These are phyloP conservation scores for Meghimatium bilineatum DNA, from an alignment of 2,888 invertebrate genomes.

Conservation along the genomic window DNA sequence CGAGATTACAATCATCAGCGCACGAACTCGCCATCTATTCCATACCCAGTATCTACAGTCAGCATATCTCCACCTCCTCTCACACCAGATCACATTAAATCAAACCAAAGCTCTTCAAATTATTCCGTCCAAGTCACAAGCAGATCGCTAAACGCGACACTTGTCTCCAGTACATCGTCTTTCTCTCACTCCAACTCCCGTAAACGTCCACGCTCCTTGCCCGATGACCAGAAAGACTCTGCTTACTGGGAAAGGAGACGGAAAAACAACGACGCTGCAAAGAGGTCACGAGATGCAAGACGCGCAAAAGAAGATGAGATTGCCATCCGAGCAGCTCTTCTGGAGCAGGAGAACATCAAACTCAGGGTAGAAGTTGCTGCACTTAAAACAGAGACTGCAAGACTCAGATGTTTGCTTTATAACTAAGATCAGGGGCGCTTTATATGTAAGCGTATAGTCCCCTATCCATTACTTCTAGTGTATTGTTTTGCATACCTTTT, in stretches of 20 bases:
- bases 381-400: constrained; percentile 82
- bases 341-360: constrained; percentile 91
- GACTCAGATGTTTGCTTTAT: constrained; percentile 80
- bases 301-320: constrained; percentile 94
- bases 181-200: constrained; percentile 18
- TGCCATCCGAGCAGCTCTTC: constrained; percentile 89
- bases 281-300: constrained; percentile 92
- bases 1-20: constrained; percentile 46
- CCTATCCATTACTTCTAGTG: background rate
- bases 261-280: constrained; percentile 96
- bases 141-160: background rate
- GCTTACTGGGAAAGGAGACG: constrained; percentile 91
- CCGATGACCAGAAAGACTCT: constrained; percentile 82
- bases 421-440: constrained; percentile 61
- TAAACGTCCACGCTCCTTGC: constrained; percentile 43
- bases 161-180: constrained; percentile 28
- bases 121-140: constrained; percentile 22
- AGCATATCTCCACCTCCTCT: constrained; percentile 63
- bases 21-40: constrained; percentile 23
- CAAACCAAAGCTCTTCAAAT: background rate
- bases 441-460: background rate
- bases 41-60: constrained; percentile 34
- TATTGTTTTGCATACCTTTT: background rate
- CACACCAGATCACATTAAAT: constrained; percentile 29
- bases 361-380: constrained; percentile 84